These are phyloP conservation scores for Eucera pruinosa DNA, from an alignment of 2,888 invertebrate genomes.

Conservation along the genomic window DNA sequence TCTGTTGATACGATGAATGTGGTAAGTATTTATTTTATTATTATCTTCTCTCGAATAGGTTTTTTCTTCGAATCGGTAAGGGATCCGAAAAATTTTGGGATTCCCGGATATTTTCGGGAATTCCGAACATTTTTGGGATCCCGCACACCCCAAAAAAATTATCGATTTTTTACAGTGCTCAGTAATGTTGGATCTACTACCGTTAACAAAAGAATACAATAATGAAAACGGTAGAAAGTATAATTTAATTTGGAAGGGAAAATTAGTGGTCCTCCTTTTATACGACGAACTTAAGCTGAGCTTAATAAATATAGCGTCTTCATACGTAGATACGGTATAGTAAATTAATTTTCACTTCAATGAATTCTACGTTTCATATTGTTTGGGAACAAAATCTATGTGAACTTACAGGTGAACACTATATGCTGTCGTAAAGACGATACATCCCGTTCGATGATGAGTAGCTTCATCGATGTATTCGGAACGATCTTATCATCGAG, in stretches of 20 bases:
- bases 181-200: constrained; percentile 79
- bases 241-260: constrained; percentile 79
- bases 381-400: too few relatives aligned
- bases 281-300: constrained; percentile 75
- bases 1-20: constrained; percentile 83
- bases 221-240: constrained; percentile 67
- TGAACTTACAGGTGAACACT: constrained; percentile 73
- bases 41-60: too few relatives aligned
- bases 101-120: too few relatives aligned
- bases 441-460: constrained; percentile 78
- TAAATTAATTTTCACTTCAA: constrained; percentile 5
- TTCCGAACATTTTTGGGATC: too few relatives aligned
- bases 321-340: constrained; percentile 72
- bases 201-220: constrained; percentile 70
- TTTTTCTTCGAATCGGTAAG: too few relatives aligned
- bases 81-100: too few relatives aligned
- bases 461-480: constrained; percentile 77
- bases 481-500: constrained; percentile 71
- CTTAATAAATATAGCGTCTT: constrained; percentile 65
- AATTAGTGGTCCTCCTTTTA: constrained; percentile 76
- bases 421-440: constrained; percentile 80
- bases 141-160: too few relatives aligned
- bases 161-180: too few relatives aligned
- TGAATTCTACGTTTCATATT: not conserved
- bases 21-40: constrained; percentile 78